Conservation (phyloP, 2,888 invertebrate species). For the Bhutanitis thaidina region DNA sequence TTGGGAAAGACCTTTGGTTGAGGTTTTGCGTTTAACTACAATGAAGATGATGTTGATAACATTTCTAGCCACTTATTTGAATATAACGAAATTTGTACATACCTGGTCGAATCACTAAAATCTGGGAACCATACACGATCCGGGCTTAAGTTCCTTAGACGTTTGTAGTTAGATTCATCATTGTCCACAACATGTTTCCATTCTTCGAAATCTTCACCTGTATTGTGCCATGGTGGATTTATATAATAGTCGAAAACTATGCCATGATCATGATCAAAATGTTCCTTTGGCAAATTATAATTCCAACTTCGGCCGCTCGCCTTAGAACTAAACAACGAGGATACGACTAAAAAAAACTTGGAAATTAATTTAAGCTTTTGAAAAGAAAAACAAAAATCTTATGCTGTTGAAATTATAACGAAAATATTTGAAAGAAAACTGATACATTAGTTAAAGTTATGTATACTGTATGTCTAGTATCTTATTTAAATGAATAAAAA, state of each 20-base stretch:
- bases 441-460: too few relatives aligned
- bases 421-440: too few relatives aligned
- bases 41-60: too few relatives aligned
- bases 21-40: too few relatives aligned
- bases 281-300: not conserved
- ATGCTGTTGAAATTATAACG: too few relatives aligned
- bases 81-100: not conserved
- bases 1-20: too few relatives aligned
- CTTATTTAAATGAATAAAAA: too few relatives aligned
- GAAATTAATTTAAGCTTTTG: too few relatives aligned
- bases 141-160: slow-evolving; percentile 5
- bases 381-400: too few relatives aligned
- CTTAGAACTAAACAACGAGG: not conserved
- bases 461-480: too few relatives aligned
- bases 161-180: not conserved
- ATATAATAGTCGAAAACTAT: slow-evolving; percentile 6
- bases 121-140: slow-evolving; percentile 18
- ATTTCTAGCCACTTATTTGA: too few relatives aligned
- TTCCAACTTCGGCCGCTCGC: slow-evolving; percentile 5
- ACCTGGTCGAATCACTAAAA: slow-evolving; percentile 2
- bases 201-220: not conserved
- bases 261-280: not conserved
- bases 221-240: not conserved
- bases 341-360: slow-evolving; percentile 10
- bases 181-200: not conserved